Evolutionary conservation across 2,113 vertebrate species (phyloP), one percentile per base, ranked within the genome.

Genomic region (Salvelinus namaycush): DNA sequence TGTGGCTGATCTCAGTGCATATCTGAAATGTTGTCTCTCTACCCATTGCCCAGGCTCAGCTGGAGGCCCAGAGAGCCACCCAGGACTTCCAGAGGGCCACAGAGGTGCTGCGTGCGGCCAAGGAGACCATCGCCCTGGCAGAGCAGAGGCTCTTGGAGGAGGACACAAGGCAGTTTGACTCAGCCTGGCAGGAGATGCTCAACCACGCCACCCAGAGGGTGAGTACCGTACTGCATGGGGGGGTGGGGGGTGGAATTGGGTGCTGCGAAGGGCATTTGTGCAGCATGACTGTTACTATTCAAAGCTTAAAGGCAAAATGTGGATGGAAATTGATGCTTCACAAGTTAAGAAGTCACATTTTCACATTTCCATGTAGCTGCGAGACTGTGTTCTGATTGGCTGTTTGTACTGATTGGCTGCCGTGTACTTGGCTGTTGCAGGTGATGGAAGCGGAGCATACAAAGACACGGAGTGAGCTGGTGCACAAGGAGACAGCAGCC

Each of bases 171-270:
- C 97, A 98, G 90, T 99, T 99, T 66, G 97, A 99, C 88, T 97
- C 97, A 0, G 97, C 97, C 73, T 99, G 97, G 97, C 97, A 99
- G 79, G 97, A 99, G 92, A 98, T 99, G 97, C 95, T 99, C 82
- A 99, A 99, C 84, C 97, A 99, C 0, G 97, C 97, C 51, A 99
- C 97, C 0, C 97, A 98, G 89, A 90, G 95, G 94, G 97, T 97
- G 90, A 89, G 89, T 74, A 24, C 0, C 2, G 4, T 16, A 14
- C 18, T 31, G 20, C 3, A 22, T 4, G 24, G 27, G 29, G 26
- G 14, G 59, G 27, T 26, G 57, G 1, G 18, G 48, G 57, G 4
- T 14, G 12, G 18, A 29, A 20, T 26, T 2, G 8, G 68, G 3
- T 8, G 1, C 48, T 24, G 70, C 39, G n/a, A 18, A 16, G 9